Evolutionary conservation across 1,140 invertebrate species (phyloP), one percentile per base, ranked within the genome.

Genomic region (Ptiloglossa arizonensis): DNA sequence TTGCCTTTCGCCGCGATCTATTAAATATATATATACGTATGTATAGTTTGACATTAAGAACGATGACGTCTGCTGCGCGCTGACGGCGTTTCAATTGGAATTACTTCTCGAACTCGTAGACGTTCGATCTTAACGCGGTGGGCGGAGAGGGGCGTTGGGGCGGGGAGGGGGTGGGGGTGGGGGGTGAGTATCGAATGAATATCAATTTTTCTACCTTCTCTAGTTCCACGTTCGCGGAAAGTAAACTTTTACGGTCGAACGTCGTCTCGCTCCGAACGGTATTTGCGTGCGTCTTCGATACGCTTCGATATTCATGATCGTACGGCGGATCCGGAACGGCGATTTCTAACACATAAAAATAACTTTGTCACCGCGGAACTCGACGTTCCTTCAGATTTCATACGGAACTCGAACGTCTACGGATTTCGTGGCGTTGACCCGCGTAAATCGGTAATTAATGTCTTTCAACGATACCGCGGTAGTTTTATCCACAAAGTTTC

Each of bases 41-140:
- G 11, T 41, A 11, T 48, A 19, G 19, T 32, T 69, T 69, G 50
- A 63, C 44, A 24, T 72, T 72, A 62, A 48, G 69, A 50, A 62
- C 56, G 46, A 13, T 60, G 69, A 48, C 69, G 56, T 72, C 19
- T 59, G 56, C 29, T 8, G n/a, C 29, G 32, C 29, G 5, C n/a
- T 46, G 41, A 38, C 44, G 44, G 32, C 29, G 15, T 19, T 72
- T 24, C 32, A 38, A 60, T 29, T 15, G 13, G 19, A 52, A 32
- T 19, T 57, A 32, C 54, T 32, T 57, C 32, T 13, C 3, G 4
- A 56, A 15, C 24, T 56, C 15, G 41, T 44, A 17, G 9, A 44
- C 41, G 41, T 44, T n/a, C 41, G 9, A 44, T 11, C 9, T 44
- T 17, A 44, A 44, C 15, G 22, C n/a, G n/a, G n/a, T n/a, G n/a